Evolutionary conservation across 2,113 vertebrate genomes (phyloP), one percentile per base, ranked within the genome.

Genomic region (Ictalurus furcatus): DNA sequence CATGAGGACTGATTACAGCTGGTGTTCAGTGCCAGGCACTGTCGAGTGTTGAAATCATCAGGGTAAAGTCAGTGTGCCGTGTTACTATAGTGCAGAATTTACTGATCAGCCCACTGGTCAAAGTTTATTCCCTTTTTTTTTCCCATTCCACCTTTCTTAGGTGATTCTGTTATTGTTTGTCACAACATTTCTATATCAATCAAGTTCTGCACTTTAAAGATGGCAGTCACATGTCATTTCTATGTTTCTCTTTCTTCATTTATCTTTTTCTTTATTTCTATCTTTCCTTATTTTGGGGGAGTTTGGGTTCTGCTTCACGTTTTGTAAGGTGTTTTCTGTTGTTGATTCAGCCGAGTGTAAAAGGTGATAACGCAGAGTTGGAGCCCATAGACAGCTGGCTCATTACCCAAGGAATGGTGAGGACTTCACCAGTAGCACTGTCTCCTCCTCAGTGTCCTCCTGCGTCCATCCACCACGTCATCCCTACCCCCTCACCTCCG

Each of bases 351-450:
- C 97, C 95, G 96, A 98, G 96, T 96, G 95, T 96, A 95, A 97
- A 96, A 96, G 95, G 96, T 97, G 97, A 96, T 96, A 97, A 96
- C 94, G 96, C 96, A 95, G 97, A 96, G 95, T 94, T 98, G 97
- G 97, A 98, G 96, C 98, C 98, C 94, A 99, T 99, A 99, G 98
- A 99, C 98, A 97, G 97, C 97, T 99, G 98, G 98, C 98, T 99
- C 94, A 98, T 99, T 94, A 97, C 97, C 95, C 98, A 99, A 99
- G 98, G 98, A 99, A 99, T 99, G 98, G 98, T 99, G 98, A 99
- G 97, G 96, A 96, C 94, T 96, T 96, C 95, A 96, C 95, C 95
- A 95, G 93, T 92, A 71, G 89, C 91, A 0, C 85, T 89, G 74
- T 88, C 73, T 90, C 91, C 93, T 84, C 81, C 81, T 95, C 4